A percentile compares a stretch with the other conserved stretches of the same genome.
Evolutionary conservation across 2,797 vertebrate genomes (phyloP).

Genomic region (Manis pentadactyla): DNA sequence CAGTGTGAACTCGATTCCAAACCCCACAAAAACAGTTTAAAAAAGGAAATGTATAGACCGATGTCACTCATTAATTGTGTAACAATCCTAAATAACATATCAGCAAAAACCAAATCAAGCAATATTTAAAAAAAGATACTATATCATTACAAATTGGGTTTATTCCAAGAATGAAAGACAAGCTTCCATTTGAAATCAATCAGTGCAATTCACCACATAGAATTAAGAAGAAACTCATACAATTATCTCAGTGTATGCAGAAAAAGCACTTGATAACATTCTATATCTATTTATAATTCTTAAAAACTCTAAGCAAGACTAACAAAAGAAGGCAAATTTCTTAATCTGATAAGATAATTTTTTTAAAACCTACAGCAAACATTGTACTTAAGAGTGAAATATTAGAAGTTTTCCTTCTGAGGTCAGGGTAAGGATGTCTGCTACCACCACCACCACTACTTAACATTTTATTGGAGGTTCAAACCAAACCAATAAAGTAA

Average conservation of each 20-base stretch:
- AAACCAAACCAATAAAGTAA: background rate
- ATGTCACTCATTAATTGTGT: background rate
- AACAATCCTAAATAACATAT: conserved; percentile 18
- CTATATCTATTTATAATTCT: background rate
- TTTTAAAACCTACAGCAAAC: background rate
- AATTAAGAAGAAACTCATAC: background rate
- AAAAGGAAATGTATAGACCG: background rate
- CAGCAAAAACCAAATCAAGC: background rate
- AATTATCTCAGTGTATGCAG: background rate
- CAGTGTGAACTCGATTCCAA: background rate
- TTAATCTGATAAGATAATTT: background rate
- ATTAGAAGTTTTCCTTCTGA: background rate
- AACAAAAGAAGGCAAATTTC: background rate
- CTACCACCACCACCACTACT: background rate
- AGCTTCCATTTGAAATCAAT: background rate
- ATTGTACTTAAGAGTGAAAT: background rate
- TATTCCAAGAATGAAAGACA: conserved; percentile 25
- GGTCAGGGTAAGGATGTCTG: background rate
- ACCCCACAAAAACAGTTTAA: background rate
- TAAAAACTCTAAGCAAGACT: background rate
- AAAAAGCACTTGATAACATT: background rate
- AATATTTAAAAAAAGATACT: background rate
- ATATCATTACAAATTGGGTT: background rate
- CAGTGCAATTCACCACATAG: background rate
- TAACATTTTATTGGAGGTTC: background rate